Base-by-base conservation (phyloP, 1,140 invertebrate species). In the Halotydeus destructor region DNA sequence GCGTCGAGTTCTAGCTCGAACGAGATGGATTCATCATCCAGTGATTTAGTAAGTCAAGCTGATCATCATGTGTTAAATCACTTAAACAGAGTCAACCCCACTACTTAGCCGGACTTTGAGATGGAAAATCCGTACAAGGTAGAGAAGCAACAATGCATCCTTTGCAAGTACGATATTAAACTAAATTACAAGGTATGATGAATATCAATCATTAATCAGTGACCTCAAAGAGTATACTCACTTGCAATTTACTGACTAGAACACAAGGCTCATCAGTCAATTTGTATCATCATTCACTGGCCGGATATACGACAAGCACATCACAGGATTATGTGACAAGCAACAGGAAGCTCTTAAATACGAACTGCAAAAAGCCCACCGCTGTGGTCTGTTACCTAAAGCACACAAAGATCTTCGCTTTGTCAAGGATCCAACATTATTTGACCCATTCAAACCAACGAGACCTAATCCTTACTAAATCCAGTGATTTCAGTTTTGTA, bases 211-310 rank as follows among this genome's bases (percentile, higher is more conserved):
- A 43, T 24, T 37, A 22, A 11, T 16, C 49, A 11, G n/a, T 35
- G 31, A 11, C 33, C 4, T 47, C 21, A 5, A 41, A 14, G 37
- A 23, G 12, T 24, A 16, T 47, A 23, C 28, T 43, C 40, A 4
- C 21, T 46, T 38, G 31, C 19, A 14, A 25, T 16, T 35, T 19
- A 21, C 6, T 37, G 12, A n/a, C 21, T 38, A 93, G 60, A 97
- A 97, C 62, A 69, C 76, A 0, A 71, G 77, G 41, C 58, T 97
- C 5, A 57, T 97, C 2, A 89, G 84, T 12, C 91, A 97, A 57
- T 97, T 97, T 61, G 76, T 93, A 55, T 94, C 86, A 32, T 74
- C 79, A 1, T 84, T 78, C 52, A 94, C 88, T 9, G 88, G 89
- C 8, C 67, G 71, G 49, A 70, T 91, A 42, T 96, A 94, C 61